phyloP scores from a whole-genome alignment of 1,140 invertebrate species.

The honey bee (Apis mellifera) region Amel_HAv3.1 CM009935.2:13214501-13215000 shows the following conservation, averaged over 20 bases:
- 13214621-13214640: background rate
- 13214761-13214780: conserved; percentile 56
- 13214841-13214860: conserved; percentile 26
- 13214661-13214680: background rate
- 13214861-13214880: conserved; percentile 65
- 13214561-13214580: conserved; percentile 26
- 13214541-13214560: background rate
- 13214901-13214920: conserved; percentile 79
- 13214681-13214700: too few relatives aligned
- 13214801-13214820: conserved; percentile 9
- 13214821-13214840: conserved; percentile 36
- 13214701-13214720: background rate
- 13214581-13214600: conserved; percentile 26
- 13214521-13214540: conserved; percentile 12
- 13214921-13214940: conserved; percentile 73
- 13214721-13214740: conserved; percentile 12
- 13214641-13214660: background rate
- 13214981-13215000: background rate
- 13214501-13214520: conserved; percentile 25
- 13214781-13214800: conserved; percentile 51
- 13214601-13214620: background rate
- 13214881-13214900: conserved; percentile 77
- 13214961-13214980: too few relatives aligned
- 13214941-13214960: background rate
- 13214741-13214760: conserved; percentile 18